phyloP scores from a whole-genome alignment of 2,888 invertebrate species.

The Macropis europaea region DNA sequence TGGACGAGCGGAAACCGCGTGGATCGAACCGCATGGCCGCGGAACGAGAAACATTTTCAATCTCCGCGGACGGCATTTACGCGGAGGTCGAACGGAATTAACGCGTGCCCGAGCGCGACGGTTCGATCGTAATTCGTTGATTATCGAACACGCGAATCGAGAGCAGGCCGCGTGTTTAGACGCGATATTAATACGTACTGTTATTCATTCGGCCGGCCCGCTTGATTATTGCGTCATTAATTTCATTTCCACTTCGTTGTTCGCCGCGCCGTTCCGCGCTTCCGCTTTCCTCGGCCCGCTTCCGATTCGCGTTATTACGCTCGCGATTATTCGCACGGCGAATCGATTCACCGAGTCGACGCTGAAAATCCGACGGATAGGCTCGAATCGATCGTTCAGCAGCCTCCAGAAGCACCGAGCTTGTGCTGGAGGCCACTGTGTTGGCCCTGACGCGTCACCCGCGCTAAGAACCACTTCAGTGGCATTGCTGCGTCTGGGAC shows the following conservation, averaged over 20 bases:
- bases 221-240: constrained; percentile 69
- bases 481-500: no score
- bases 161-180: constrained; percentile 47
- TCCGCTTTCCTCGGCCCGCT: neutral
- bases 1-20: neutral
- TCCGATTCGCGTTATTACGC: neutral
- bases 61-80: constrained; percentile 28
- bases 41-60: constrained; percentile 28
- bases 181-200: constrained; percentile 69
- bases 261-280: neutral
- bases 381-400: no score
- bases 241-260: constrained; percentile 55
- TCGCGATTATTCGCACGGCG: no score
- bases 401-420: no score
- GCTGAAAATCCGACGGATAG: no score
- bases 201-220: constrained; percentile 62
- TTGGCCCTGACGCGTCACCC: no score
- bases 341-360: no score
- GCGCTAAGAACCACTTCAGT: no score
- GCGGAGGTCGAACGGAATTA: constrained; percentile 64
- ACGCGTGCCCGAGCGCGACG: constrained; percentile 44
- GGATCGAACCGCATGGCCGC: neutral
- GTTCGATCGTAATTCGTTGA: constrained; percentile 64
- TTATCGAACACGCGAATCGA: constrained; percentile 61
- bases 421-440: no score